Percentiles rank a stretch among this genome's conserved stretches.
These are phyloP conservation scores for Lissocephala sabroskyi DNA, from an alignment of 2,888 invertebrate genomes.

Conservation along the genomic window DNA sequence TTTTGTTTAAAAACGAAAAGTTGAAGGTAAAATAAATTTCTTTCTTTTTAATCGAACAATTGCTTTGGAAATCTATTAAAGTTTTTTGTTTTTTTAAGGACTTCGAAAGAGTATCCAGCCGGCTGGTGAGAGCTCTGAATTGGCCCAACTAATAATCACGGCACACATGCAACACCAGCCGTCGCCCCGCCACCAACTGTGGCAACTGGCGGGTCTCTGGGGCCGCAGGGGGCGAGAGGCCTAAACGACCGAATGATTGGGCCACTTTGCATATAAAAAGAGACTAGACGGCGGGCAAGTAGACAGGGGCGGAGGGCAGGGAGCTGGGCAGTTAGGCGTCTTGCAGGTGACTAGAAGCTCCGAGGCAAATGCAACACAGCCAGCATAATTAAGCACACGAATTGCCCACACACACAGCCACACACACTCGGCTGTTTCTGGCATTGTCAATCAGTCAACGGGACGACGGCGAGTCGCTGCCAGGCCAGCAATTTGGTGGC, in stretches of 20 bases:
- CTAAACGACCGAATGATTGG: not conserved
- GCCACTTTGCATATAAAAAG: constrained; percentile 29
- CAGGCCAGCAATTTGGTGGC: constrained; percentile 49
- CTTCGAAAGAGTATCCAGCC: too few species aligned
- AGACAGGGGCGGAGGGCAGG: not conserved
- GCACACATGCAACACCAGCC: constrained; percentile 37
- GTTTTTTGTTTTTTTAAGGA: too few species aligned
- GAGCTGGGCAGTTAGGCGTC: too few species aligned
- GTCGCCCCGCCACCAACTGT: constrained; percentile 12
- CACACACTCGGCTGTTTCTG: constrained; percentile 5
- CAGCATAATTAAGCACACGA: constrained; percentile 57
- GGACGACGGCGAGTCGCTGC: constrained; percentile 3
- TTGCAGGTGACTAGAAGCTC: not conserved
- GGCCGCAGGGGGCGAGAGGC: constrained; percentile 13
- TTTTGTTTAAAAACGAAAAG: too few species aligned
- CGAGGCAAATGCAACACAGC: constrained; percentile 5
- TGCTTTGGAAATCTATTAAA: too few species aligned
- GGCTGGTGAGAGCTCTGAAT: too few species aligned
- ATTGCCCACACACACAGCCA: constrained; percentile 35
- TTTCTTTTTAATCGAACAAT: too few species aligned
- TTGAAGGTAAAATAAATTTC: too few species aligned
- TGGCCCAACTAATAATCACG: too few species aligned
- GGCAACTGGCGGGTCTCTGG: constrained; percentile 5
- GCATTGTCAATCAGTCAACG: constrained; percentile 49
- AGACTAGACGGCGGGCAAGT: constrained; percentile 1